Base-by-base conservation (phyloP, 2,113 vertebrate species). In the Nyctibius bracteatus region DNA sequence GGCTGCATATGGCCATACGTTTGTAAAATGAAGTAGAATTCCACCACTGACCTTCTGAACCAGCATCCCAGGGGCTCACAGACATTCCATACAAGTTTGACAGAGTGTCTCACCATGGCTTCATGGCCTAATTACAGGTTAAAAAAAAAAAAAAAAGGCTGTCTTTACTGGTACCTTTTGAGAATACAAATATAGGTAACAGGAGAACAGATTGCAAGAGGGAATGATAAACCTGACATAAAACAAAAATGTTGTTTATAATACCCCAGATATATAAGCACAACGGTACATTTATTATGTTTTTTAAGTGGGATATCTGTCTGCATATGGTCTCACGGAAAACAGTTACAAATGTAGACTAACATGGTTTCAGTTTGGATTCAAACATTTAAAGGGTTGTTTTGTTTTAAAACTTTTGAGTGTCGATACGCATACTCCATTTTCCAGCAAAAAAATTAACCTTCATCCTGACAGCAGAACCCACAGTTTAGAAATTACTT, bases 1-100 rank as follows among this genome's bases (percentile, higher is more conserved):
- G 86, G 82, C 96, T 92, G 78, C 90, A 98, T 44, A 82, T 8
- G 0, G 88, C 91, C 58, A 70, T 54, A 71, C 43, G 73, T 94
- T 94, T 91, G 47, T 85, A 81, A 94, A 93, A 94, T 80, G 47
- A 96, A 96, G 49, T 33, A 91, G 46, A 52, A 85, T 97, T 95
- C 75, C 89, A 83, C 63, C 89, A 80, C 33, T 83, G 74, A 46
- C 62, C 41, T 51, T 89, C 52, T 91, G 70, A 96, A 94, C 41
- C 77, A 96, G 74, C 87, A 82, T 86, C 73, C 19, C 62, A 51
- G 14, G 20, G 12, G 10, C 27, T 35, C 59, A 46, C 65, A 91
- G 57, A 86, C 86, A 82, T 71, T 74, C 46, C 25, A 14, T 41
- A 22, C 14, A 55, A 37, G 30, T 80, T 51, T 68, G 71, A 61